phyloP scores from a whole-genome alignment of 2,888 invertebrate species.

The Chorisops tibialis region DNA sequence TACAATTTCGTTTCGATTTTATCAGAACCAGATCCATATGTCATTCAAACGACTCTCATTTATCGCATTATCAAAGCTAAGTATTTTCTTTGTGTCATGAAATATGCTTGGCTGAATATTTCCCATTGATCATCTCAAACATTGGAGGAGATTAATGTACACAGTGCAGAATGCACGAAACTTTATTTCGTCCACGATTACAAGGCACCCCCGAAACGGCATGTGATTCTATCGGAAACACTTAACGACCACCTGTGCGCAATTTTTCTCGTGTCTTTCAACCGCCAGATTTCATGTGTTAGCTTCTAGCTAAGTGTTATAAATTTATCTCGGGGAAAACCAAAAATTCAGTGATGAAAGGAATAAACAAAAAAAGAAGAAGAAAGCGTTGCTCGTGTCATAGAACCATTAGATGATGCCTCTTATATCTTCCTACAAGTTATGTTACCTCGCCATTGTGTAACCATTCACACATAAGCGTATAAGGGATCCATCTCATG shows the following conservation, averaged over 20 bases:
- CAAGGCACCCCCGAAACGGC: not conserved
- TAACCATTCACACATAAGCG: conserved; percentile 6
- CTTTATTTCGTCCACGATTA: not conserved
- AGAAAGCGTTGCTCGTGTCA: conserved; percentile 20
- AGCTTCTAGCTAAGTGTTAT: conserved; percentile 27
- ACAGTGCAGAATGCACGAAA: not conserved
- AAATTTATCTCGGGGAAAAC: not conserved
- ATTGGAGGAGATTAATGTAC: not conserved
- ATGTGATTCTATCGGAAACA: conserved; percentile 21
- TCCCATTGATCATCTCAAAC: conserved; percentile 8
- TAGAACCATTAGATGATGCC: conserved; percentile 22
- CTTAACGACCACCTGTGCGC: conserved; percentile 29
- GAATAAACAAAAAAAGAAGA: conserved; percentile 3
- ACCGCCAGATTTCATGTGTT: conserved; percentile 28
- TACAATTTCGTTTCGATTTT: too few relatives aligned
- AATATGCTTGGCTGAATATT: conserved; percentile 1
- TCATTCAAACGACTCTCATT: not conserved
- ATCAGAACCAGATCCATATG: not conserved
- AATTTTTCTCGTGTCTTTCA: conserved; percentile 26
- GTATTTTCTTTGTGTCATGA: not conserved
- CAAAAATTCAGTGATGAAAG: conserved; percentile 18
- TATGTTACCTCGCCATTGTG: conserved; percentile 16
- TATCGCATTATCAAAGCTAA: conserved; percentile 10
- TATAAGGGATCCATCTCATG: conserved; percentile 27
- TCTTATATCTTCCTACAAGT: conserved; percentile 21